Conservation (phyloP, 2,113 vertebrate species). For the Ancistrus triradiatus region DNA sequence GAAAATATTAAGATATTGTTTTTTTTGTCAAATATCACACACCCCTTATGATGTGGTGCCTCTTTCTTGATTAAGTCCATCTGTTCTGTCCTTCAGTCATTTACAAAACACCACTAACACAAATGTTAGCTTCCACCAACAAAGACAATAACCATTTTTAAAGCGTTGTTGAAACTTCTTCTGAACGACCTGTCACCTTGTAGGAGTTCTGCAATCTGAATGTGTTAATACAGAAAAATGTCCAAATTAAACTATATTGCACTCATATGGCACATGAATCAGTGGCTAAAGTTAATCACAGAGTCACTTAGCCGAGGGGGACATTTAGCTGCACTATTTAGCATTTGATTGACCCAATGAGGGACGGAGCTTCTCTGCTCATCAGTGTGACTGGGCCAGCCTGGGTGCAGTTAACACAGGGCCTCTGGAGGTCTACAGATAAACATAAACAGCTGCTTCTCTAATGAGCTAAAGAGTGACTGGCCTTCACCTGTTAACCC, state of each 20-base stretch:
- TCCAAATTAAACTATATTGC: background rate
- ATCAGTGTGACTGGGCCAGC: background rate
- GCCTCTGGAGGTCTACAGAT: conserved; percentile 5
- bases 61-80: no score
- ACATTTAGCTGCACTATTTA: conserved; percentile 8
- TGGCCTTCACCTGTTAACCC: background rate
- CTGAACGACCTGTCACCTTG: conserved; percentile 11
- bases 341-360: conserved; percentile 26
- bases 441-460: conserved; percentile 40
- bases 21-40: no score
- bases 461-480: conserved; percentile 29
- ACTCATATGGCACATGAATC: conserved; percentile 19
- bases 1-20: no score
- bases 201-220: conserved; percentile 1
- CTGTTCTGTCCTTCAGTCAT: no score
- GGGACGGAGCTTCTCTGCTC: background rate
- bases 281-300: conserved; percentile 20
- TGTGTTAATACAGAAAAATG: conserved; percentile 5
- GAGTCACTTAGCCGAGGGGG: conserved; percentile 5
- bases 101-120: no score
- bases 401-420: conserved; percentile 6
- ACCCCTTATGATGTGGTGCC: no score
- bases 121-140: no score
- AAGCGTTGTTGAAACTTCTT: conserved; percentile 21
- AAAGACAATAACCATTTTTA: no score